Evolutionary conservation across 1,140 invertebrate species (phyloP).

Genomic region (Lerema accius): DNA sequence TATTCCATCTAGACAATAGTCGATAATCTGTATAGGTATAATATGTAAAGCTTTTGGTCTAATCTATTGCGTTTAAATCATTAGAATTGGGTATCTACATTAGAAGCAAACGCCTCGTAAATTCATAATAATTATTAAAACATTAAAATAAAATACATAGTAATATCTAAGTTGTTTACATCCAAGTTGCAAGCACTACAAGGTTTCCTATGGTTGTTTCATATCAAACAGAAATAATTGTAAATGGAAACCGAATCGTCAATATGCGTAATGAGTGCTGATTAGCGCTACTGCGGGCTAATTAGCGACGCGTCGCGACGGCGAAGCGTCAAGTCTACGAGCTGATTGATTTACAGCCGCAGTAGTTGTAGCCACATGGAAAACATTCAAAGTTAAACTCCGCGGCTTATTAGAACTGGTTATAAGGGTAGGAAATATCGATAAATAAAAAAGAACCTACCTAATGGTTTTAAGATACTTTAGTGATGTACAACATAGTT

Average conservation of each 20-base stretch:
- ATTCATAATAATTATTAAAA: neutral
- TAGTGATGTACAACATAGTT: too few species aligned
- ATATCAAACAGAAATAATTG: slow-evolving; percentile 62
- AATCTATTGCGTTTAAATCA: slow-evolving; percentile 15
- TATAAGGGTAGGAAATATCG: too few species aligned
- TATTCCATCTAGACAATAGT: slow-evolving; percentile 45
- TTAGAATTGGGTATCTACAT: too few species aligned
- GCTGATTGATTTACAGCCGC: slow-evolving; percentile 22
- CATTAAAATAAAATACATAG: too few species aligned
- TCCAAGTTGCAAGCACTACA: too few species aligned
- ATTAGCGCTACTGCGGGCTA: slow-evolving; percentile 53
- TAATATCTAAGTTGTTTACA: too few species aligned
- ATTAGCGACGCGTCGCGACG: slow-evolving; percentile 39
- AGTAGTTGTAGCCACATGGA: neutral
- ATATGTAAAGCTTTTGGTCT: slow-evolving; percentile 40
- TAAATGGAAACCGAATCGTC: slow-evolving; percentile 60
- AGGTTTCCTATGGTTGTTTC: neutral
- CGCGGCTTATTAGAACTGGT: too few species aligned
- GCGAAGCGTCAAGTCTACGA: slow-evolving; percentile 25
- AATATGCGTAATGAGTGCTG: slow-evolving; percentile 69
- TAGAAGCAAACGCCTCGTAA: neutral
- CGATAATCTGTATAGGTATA: slow-evolving; percentile 36
- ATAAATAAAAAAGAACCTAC: too few species aligned
- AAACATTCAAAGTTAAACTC: slow-evolving; percentile 8
- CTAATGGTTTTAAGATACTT: too few species aligned